Evolutionary conservation across 2,113 vertebrate genomes (phyloP), one percentile per base, ranked within the genome.

Genomic region (Hippocampus comes): DNA sequence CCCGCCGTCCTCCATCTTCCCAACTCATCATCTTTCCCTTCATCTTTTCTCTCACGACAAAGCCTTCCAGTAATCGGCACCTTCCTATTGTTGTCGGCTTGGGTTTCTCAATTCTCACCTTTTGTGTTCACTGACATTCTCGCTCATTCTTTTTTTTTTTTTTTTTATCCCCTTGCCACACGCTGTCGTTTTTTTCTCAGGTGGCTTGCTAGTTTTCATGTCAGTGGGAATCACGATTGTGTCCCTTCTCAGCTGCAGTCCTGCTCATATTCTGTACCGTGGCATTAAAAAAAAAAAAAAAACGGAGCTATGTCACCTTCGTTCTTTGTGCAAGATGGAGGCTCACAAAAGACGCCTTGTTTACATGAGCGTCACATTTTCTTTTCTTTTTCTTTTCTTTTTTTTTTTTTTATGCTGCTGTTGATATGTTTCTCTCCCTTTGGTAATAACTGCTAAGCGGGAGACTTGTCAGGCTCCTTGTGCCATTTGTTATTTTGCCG

Each of bases 151-250:
- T 46, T 14, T 46, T 51, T 6, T 51, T 51, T 73, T 68, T 55
- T 34, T 30, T 25, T 56, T 57, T 71, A 73, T 74, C 69, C 55
- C 25, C 15, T 2, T 2, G 34, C 4, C 20, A 27, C n/a, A 12
- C 42, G 48, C 53, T 63, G 75, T 63, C 78, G 10, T 76, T 30
- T 82, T 30, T 30, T 84, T 80, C 61, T 75, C 76, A 84, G 81
- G 79, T 86, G 76, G 73, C 75, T 75, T 57, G 68, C 71, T 53
- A 57, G 79, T 85, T 89, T 89, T 88, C 88, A 87, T 88, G 89
- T 89, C 88, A 87, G 75, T 83, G 84, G 83, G 88, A 89, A 89
- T 88, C 59, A 84, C 82, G 78, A 86, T 85, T 80, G 82, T 86
- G 76, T 84, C 83, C 76, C 82, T 56, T 86, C 88, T 85, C 88